Conservation (phyloP, 1,140 invertebrate species). For the Thaumatotibia leucotreta region DNA sequence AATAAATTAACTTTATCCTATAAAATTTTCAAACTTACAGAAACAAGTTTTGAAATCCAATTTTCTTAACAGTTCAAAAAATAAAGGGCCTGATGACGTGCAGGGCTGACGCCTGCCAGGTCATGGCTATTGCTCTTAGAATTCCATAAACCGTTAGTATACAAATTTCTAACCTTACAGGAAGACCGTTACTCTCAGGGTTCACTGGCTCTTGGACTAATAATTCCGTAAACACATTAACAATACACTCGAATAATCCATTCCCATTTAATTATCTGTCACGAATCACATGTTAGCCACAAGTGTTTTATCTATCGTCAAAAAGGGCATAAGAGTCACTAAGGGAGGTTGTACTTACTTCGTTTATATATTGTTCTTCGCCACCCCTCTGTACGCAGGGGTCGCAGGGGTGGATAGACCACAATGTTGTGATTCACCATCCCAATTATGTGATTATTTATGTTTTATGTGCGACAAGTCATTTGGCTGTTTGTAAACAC, state of each 20-base stretch:
- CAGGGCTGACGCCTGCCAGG: no score
- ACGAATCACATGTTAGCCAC: neutral
- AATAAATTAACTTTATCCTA: no score
- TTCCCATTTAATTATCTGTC: conserved; percentile 10
- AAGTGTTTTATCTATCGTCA: neutral
- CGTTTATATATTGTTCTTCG: conserved; percentile 22
- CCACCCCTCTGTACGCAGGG: conserved; percentile 17
- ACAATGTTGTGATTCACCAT: conserved; percentile 46
- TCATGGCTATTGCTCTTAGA: no score
- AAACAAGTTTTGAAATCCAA: no score
- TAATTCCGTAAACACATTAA: neutral
- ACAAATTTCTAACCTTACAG: no score
- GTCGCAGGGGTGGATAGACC: conserved; percentile 22
- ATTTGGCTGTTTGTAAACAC: conserved; percentile 28
- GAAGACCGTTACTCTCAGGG: no score
- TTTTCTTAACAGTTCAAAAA: no score
- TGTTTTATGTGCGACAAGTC: conserved; percentile 60
- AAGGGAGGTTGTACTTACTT: no score
- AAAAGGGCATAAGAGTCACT: neutral
- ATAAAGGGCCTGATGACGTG: no score
- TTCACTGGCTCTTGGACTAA: no score
- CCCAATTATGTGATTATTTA: conserved; percentile 68
- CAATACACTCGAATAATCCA: conserved; percentile 3
- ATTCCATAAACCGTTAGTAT: no score
- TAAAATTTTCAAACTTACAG: no score